These are phyloP conservation scores for Rallus crepitans DNA, from an alignment of 2,797 vertebrate species.

Conservation along the genomic window DNA sequence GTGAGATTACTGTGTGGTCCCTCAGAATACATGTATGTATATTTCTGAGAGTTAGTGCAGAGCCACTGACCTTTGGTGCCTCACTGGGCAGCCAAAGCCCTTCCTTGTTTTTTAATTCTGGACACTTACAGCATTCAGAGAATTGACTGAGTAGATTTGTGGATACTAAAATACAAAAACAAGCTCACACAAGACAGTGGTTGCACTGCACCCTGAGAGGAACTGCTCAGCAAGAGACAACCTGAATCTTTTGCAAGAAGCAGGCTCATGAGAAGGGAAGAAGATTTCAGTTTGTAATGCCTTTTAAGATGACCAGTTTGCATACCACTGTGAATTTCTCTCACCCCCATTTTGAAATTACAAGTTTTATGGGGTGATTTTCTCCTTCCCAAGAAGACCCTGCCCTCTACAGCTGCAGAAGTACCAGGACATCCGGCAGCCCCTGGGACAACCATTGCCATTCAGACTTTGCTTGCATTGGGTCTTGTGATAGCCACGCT, in stretches of 20 bases:
- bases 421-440: not conserved
- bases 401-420: not conserved
- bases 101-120: not conserved
- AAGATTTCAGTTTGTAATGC: not conserved
- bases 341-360: not conserved
- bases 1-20: not conserved
- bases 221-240: not conserved
- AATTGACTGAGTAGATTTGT: not conserved
- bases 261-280: not conserved
- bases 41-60: not conserved
- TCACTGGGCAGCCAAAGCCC: not conserved
- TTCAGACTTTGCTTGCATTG: not conserved
- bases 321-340: not conserved
- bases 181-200: rapidly evolving
- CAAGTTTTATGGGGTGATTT: not conserved
- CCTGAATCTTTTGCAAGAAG: not conserved
- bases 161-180: not conserved
- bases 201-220: not conserved
- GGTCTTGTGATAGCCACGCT: not conserved
- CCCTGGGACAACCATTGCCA: not conserved
- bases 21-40: not conserved
- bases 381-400: not conserved
- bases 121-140: not conserved
- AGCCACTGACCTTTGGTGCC: not conserved
- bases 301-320: not conserved